phyloP scores from a whole-genome alignment of 1,140 invertebrate genomes.

The Aradophagus sp. region DNA sequence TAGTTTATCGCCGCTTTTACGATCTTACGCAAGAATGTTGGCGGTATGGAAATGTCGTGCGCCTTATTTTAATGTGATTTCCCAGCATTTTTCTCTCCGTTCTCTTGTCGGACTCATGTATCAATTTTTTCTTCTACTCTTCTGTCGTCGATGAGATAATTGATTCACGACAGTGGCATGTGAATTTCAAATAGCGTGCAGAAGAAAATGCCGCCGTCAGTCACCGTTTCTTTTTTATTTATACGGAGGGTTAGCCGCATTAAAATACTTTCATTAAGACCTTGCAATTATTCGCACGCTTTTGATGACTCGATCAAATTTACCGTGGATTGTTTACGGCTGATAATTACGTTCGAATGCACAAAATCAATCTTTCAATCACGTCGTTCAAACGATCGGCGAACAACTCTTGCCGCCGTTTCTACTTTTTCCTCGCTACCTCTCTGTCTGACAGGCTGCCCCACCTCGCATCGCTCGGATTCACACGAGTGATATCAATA shows the following conservation, averaged over 20 bases:
- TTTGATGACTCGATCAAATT: slow-evolving; percentile 49
- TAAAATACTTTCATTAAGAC: slow-evolving; percentile 54
- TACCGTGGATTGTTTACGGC: slow-evolving; percentile 13
- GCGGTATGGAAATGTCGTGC: no score
- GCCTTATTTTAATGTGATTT: no score
- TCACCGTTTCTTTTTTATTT: slow-evolving; percentile 43
- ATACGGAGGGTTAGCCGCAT: slow-evolving; percentile 41
- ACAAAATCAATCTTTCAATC: slow-evolving; percentile 46
- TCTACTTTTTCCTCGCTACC: no score
- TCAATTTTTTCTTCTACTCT: slow-evolving; percentile 16
- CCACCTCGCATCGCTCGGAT: no score
- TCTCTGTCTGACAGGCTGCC: no score
- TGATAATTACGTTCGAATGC: slow-evolving; percentile 22
- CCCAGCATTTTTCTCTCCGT: neutral
- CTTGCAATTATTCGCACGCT: slow-evolving; percentile 56
- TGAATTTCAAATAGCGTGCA: slow-evolving; percentile 52
- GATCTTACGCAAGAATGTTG: no score
- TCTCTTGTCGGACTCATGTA: no score
- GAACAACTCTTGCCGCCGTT: slow-evolving; percentile 18
- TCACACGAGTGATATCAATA: slow-evolving; percentile 33
- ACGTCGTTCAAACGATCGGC: slow-evolving; percentile 2
- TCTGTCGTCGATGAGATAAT: slow-evolving; percentile 41
- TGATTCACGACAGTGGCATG: slow-evolving; percentile 38
- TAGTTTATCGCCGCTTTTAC: no score
- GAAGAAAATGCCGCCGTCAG: slow-evolving; percentile 39